Evolutionary conservation across 2,113 vertebrate genomes (phyloP), one percentile per base, ranked within the genome.

Genomic region (Cygnus atratus): DNA sequence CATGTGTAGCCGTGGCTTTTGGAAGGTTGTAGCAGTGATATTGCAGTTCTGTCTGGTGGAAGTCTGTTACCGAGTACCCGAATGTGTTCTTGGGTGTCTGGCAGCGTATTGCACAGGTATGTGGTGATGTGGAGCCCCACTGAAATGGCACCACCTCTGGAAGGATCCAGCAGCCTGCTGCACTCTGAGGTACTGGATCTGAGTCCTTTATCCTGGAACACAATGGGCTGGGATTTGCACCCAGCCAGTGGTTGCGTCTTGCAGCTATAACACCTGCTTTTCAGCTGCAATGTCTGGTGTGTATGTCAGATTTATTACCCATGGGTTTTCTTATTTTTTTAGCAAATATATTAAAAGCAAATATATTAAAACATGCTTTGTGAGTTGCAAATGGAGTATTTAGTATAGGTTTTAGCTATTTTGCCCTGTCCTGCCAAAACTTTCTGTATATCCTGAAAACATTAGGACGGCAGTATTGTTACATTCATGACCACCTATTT

Each of bases 31-130:
- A 26, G 37, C 20, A 6, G 25, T 8, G 11, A 3, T 50, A 26
- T 6, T 41, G 59, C 62, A 10, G 33, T 72, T 77, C 1, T 20
- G 41, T 68, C 39, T 76, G 78, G 35, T 57, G 74, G 57, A 43
- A 68, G 22, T 37, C 61, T 72, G 3, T 14, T 75, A 31, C 31
- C 0, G 0, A 78, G 48, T 44, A 63, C 48, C 19, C 3, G 0
- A 31, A 39, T 10, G 6, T 10, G 37, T 82, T 82, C 65, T 29
- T 39, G 39, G 70, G 43, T 43, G 65, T 63, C 43, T 83, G 82
- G 88, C 81, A 21, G 11, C 41, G 19, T n/a, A 26, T 13, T 77
- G 63, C 15, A 6, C 54, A 65, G 77, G 10, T 48, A 55, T 2
- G 57, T 61, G 13, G 8, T 41, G 31, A 25, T 39, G 57, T 72